Evolutionary conservation across 2,888 invertebrate genomes (phyloP).

Genomic region (Sarcophaga caerulescens): DNA sequence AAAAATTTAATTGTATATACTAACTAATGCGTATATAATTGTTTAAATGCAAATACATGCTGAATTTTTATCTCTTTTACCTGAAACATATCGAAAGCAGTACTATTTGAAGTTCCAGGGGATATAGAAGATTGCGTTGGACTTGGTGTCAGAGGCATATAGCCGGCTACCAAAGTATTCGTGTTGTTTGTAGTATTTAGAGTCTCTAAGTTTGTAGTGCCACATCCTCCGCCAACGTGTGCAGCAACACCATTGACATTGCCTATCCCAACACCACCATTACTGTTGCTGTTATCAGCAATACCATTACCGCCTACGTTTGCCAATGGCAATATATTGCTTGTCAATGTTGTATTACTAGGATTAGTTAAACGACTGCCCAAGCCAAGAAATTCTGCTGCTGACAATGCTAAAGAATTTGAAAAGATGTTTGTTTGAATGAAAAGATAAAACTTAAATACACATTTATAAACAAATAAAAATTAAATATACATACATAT

Average conservation of each 20-base stretch:
- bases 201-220: constrained; percentile 60
- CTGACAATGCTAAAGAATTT: constrained; percentile 78
- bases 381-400: constrained; percentile 78
- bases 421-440: constrained; percentile 60
- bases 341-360: constrained; percentile 62
- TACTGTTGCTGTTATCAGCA: background rate
- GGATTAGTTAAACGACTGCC: constrained; percentile 69
- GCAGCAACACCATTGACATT: constrained; percentile 12
- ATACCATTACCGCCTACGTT: constrained; percentile 70
- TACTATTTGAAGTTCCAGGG: constrained; percentile 75
- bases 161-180: constrained; percentile 70
- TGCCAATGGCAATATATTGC: constrained; percentile 61
- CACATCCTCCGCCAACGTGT: constrained; percentile 57
- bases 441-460: constrained; percentile 20
- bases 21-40: background rate
- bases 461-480: background rate
- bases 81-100: constrained; percentile 80
- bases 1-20: constrained; percentile 3
- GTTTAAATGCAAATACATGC: background rate
- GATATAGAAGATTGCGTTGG: constrained; percentile 80
- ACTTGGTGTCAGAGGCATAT: constrained; percentile 78
- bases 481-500: background rate
- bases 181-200: constrained; percentile 53
- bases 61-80: constrained; percentile 70
- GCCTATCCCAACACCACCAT: constrained; percentile 57